Conservation (phyloP, 2,888 invertebrate species). For the Zygogramma bicolorata region DNA sequence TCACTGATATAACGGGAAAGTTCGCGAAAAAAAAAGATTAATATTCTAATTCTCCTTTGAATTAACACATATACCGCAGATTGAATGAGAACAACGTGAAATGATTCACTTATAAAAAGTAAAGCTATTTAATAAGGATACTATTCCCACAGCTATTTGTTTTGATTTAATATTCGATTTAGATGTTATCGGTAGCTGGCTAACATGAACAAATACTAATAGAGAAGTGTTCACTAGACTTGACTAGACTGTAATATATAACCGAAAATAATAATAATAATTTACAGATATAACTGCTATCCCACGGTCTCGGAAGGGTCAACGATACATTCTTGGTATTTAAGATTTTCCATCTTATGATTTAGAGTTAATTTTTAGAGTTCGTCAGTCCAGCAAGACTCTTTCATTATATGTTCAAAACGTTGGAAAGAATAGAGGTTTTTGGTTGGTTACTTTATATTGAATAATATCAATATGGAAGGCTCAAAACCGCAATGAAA, state of each 20-base stretch:
- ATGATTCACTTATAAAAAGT: background rate
- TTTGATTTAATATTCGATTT: background rate
- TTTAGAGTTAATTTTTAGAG: too few species aligned
- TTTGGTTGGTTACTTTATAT: too few species aligned
- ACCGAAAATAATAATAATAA: background rate
- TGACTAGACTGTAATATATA: background rate
- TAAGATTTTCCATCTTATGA: background rate
- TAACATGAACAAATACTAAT: too few species aligned
- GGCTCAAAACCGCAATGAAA: too few species aligned
- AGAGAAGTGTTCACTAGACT: background rate
- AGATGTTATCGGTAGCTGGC: background rate
- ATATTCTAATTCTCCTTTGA: background rate
- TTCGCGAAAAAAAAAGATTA: constrained; percentile 8
- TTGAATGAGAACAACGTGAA: background rate
- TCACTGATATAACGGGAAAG: constrained; percentile 13
- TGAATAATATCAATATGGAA: too few species aligned
- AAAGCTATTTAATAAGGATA: background rate
- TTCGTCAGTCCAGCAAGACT: too few species aligned
- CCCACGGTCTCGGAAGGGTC: background rate
- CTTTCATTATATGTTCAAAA: too few species aligned
- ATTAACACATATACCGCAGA: background rate
- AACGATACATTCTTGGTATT: background rate
- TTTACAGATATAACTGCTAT: background rate
- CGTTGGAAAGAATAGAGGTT: too few species aligned
- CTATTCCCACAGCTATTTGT: background rate